Evolutionary conservation across 2,113 vertebrate genomes (phyloP), one percentile per base, ranked within the genome.

Genomic region (Charina bottae): DNA sequence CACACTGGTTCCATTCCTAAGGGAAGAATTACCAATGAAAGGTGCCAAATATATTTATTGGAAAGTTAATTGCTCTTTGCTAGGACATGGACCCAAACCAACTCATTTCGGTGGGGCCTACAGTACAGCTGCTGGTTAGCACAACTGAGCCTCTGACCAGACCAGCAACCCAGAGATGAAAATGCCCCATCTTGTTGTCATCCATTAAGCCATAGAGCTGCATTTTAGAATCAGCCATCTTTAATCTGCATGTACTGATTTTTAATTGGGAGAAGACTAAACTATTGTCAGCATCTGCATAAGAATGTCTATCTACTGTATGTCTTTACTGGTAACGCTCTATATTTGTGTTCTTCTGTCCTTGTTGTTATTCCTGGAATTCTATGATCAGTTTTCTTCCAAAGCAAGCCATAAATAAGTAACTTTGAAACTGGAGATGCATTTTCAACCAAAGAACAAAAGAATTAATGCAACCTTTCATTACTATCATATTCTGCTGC

Each of bases 141-240:
- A 11, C 0, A 0, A 12, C 0, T 1, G 24, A 37, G 26, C 17
- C 49, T 15, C 84, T 9, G 92, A 68, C 84, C n/a, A 60, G 87
- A 0, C 12, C 23, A 49, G 12, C 10, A 53, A 72, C 1, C 17
- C 49, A 87, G 60, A 91, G n/a, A 15, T 92, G 62, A 53, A 0
- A 55, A 24, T 0, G 10, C 1, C 7, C 6, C 37, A 46, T 87
- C 42, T 24, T 53, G 10, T 87, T 90, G 53, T 54, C 46, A 87
- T 42, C 60, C 19, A 85, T 1, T 17, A 58, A 90, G 17, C 53
- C 92, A 72, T 10, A 3, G 15, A 56, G 83, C 62, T 64, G 26
- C 19, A 59, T 26, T 33, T 12, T 42, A 72, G 33, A 68, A 85
- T 68, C 19, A 59, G 84, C 60, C 23, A 28, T 87, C 62, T 87